A percentile compares a stretch with the other conserved stretches of the same genome.
Evolutionary conservation across 2,113 vertebrate species (phyloP).

Genomic region (Coptodon rendalli): DNA sequence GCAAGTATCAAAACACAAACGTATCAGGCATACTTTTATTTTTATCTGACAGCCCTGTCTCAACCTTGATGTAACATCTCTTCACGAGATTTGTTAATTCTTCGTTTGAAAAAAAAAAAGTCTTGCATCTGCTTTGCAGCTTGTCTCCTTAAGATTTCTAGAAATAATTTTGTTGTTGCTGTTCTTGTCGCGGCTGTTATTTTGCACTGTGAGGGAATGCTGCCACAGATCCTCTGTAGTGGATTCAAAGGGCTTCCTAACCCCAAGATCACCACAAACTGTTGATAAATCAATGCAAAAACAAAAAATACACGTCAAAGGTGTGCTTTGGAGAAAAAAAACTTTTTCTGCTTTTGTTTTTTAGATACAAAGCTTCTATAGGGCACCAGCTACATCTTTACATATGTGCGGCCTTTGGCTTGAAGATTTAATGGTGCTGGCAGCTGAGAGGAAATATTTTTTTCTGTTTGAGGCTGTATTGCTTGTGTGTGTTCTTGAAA

Average conservation of each 20-base stretch:
- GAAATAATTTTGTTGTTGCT: background rate
- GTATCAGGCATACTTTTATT: background rate
- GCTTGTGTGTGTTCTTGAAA: background rate
- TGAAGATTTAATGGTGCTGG: background rate
- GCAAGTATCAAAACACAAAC: background rate
- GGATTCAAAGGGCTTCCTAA: conserved; percentile 4
- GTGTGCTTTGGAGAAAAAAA: conserved; percentile 3
- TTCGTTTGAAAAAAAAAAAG: background rate
- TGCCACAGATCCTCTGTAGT: background rate
- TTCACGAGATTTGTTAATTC: background rate
- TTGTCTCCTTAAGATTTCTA: background rate
- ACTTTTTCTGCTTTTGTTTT: background rate
- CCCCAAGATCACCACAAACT: background rate
- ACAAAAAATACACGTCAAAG: background rate
- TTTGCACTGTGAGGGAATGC: background rate
- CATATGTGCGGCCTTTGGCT: background rate
- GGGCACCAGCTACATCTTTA: background rate
- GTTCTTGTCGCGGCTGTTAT: background rate
- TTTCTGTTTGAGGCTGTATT: background rate
- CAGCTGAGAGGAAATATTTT: background rate
- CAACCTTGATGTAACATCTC: background rate
- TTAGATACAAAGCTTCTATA: background rate
- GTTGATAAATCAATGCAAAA: background rate
- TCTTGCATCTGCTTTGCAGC: background rate
- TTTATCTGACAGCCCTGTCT: background rate